A percentile compares a stretch with the other conserved stretches of the same genome.
Conservation (phyloP, 2,797 vertebrate genomes). For the Cossypha niveicapilla region DNA sequence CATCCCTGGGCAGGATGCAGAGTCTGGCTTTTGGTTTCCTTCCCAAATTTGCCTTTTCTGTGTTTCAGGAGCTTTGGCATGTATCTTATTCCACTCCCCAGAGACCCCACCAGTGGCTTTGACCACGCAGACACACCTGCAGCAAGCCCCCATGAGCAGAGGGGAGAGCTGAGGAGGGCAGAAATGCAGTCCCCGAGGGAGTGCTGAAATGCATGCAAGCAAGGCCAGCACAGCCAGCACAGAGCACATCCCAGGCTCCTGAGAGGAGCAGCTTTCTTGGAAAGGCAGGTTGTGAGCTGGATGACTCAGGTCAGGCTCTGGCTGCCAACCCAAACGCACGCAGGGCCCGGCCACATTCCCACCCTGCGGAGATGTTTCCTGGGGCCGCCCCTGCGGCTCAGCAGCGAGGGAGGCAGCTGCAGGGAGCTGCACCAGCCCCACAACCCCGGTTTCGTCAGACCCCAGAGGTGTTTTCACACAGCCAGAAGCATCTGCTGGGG, state of each 20-base stretch:
- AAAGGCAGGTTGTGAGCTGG: not conserved
- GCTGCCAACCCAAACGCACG: conserved; percentile 1
- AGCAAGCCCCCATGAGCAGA: not conserved
- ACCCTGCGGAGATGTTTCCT: not conserved
- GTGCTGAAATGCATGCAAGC: not conserved
- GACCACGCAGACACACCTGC: not conserved
- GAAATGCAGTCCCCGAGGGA: not conserved
- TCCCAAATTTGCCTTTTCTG: not conserved
- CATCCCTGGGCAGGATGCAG: accelerated
- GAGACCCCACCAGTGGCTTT: not conserved
- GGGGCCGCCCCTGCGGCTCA: not conserved
- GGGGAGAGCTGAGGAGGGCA: not conserved
- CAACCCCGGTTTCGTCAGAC: not conserved
- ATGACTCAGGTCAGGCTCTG: conserved; percentile 24
- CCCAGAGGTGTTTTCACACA: not conserved
- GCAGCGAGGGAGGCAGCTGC: not conserved
- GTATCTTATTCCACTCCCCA: not conserved
- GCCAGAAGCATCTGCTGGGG: not conserved
- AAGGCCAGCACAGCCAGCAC: not conserved
- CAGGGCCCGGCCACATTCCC: not conserved
- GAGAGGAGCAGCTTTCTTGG: conserved; percentile 28
- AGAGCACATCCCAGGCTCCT: conserved; percentile 8
- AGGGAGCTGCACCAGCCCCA: not conserved
- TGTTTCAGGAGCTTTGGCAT: not conserved
- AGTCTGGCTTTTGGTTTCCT: not conserved